Evolutionary conservation across 2,888 invertebrate genomes (phyloP), one percentile per base, ranked within the genome.

Genomic region (Lochmaea crataegi): DNA sequence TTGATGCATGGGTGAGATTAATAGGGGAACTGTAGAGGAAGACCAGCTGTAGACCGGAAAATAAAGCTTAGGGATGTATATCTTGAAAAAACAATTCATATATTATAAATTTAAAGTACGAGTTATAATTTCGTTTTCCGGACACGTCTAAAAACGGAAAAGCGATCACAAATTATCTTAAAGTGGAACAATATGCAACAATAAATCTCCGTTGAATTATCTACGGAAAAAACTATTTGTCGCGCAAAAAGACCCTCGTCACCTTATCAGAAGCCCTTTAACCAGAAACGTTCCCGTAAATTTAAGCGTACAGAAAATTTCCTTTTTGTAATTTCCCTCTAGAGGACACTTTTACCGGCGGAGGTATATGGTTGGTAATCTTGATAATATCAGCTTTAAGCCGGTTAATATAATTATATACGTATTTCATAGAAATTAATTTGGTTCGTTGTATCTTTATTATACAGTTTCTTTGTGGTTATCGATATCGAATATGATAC

Each of bases 191-290:
- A 60, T 61, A 58, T 61, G 16, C 32, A 14, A 61, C 68, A 14
- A 68, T 68, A 68, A 68, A 68, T 68, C 38, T 58, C 38, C 18
- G 57, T 45, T 68, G 60, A 68, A 32, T 68, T 68, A 68, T 68
- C 61, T 32, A 12, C 45, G 68, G 68, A 68, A 68, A 65, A 68
- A 68, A 68, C 68, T 68, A 68, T 68, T 68, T 61, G 68, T 61
- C 68, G 68, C 51, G 68, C 26, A 68, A 68, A 61, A 68, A 61
- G 68, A 68, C 68, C 68, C 68, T 68, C 61, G 68, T 68, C 68
- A 68, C 68, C 61, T 68, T 68, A 68, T 61, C 68, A 60, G 22
- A 14, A 38, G 51, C 61, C 61, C 68, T 61, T 61, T 68, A 68
- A 68, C 45, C 26, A 26, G 51, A 48, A 66, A 56, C 41, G 68